Evolutionary conservation across 2,888 invertebrate species (phyloP).

Genomic region (Gasteruption jaculator): DNA sequence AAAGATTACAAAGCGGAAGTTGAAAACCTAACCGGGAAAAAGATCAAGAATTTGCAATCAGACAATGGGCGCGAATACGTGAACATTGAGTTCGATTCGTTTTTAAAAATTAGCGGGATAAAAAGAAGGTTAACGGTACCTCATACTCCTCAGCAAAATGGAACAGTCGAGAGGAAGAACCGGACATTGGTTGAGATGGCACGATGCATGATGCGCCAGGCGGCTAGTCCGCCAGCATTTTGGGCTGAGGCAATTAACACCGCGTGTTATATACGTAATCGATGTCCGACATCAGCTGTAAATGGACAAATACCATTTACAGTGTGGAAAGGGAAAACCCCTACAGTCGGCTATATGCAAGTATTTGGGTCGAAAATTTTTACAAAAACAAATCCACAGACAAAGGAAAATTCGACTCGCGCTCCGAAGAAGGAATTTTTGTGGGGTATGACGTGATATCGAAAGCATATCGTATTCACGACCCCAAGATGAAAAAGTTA

Average conservation of each 20-base stretch:
- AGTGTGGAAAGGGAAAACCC: slow-evolving; percentile 2
- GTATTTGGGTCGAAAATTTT: slow-evolving; percentile 5
- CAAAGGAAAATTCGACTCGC: slow-evolving; percentile 13
- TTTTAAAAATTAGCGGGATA: slow-evolving; percentile 25
- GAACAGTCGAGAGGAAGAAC: slow-evolving; percentile 32
- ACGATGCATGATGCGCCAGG: slow-evolving; percentile 27
- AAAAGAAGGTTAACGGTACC: slow-evolving; percentile 25
- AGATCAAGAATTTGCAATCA: slow-evolving; percentile 23
- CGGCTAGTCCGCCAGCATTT: slow-evolving; percentile 22
- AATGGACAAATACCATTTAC: background rate
- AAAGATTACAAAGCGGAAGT: slow-evolving; percentile 22
- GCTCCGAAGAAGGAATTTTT: slow-evolving; percentile 10
- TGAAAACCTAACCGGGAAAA: slow-evolving; percentile 24
- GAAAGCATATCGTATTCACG: slow-evolving; percentile 12
- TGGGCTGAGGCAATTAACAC: slow-evolving; percentile 35
- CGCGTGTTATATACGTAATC: slow-evolving; percentile 9
- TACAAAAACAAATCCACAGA: slow-evolving; percentile 12
- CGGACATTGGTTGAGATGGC: slow-evolving; percentile 31
- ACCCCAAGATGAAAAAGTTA: slow-evolving; percentile 4
- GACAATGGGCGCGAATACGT: slow-evolving; percentile 25
- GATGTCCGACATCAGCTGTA: slow-evolving; percentile 9
- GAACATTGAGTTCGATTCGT: slow-evolving; percentile 23
- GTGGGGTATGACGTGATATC: slow-evolving; percentile 12
- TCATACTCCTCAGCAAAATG: slow-evolving; percentile 34
- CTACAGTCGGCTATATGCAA: background rate